Evolutionary conservation across 2,888 invertebrate species (phyloP).

Genomic region (Spilosoma lubricipeda): DNA sequence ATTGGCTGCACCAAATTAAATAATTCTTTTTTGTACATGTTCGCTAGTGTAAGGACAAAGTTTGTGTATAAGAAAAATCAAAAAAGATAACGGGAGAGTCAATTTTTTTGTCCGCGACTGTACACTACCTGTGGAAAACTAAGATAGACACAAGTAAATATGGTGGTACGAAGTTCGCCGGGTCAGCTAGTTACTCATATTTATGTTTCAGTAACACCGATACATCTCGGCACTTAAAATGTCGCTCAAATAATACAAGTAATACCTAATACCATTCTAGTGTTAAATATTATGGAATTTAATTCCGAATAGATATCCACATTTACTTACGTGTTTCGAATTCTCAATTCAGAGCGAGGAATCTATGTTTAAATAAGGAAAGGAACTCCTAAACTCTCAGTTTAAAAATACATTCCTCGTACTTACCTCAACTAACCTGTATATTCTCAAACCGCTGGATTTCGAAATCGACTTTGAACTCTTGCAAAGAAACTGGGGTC

Average conservation of each 20-base stretch:
- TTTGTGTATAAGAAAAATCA: too few species aligned
- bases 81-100: too few species aligned
- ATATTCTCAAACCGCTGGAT: conserved; percentile 49
- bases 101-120: too few species aligned
- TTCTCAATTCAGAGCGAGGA: conserved; percentile 17
- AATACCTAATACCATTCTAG: too few species aligned
- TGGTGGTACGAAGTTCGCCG: too few species aligned
- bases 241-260: not conserved
- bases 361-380: conserved; percentile 13
- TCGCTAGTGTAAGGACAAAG: too few species aligned
- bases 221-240: not conserved
- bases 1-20: too few species aligned
- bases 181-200: too few species aligned
- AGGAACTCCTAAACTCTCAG: conserved; percentile 21
- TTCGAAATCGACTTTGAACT: conserved; percentile 61
- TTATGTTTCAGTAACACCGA: not conserved
- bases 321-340: conserved; percentile 16
- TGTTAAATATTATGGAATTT: not conserved
- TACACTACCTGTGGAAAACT: too few species aligned
- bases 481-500: conserved; percentile 54
- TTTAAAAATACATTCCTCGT: conserved; percentile 48
- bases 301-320: conserved; percentile 13
- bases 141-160: too few species aligned
- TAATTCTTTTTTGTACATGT: too few species aligned
- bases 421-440: conserved; percentile 38